Base-by-base conservation (phyloP, 2,888 invertebrate genomes). In the Empis stercorea region DNA sequence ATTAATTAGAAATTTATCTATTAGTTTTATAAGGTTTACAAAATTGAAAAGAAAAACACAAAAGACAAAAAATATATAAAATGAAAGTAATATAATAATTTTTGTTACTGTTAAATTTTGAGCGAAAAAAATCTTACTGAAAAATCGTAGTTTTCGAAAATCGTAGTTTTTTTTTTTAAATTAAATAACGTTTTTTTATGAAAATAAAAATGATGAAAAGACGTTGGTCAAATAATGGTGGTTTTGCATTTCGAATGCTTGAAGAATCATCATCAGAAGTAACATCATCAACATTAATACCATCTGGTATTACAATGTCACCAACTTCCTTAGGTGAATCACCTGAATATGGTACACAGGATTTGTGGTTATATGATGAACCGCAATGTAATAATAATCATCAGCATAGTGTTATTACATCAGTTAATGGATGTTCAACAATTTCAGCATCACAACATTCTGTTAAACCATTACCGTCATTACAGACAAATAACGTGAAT, bases 281-380 rank as follows among this genome's bases (percentile, higher is more conserved):
- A 68, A 81, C 84, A 45, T 83, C 83, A 32, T 84, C 85, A 41
- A 65, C 67, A 37, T 81, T 82, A 53, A 73, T 84, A 67, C 57
- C 64, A 38, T 76, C 80, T 58, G 80, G 80, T 53, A 80, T 83
- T 68, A 81, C 81, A 61, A 83, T 84, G 79, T 83, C 82, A 60
- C 83, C 84, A 43, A 79, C 83, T 53, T 82, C 84, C 43, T 73
- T 85, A 54, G 54, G 54, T 39, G 68, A 67, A 47, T 84, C 85
- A 55, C 80, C 84, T 16, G 84, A 85, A 57, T 84, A 84, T 65
- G 81, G 79, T 51, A 85, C 86, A 59, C 74, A 86, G 54, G 88
- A 87, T 62, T 74, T 88, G 56, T 89, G 88, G 88, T 44, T 65
- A 14, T 85, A 86, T 59, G 77, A 76, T 61, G 79, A 78, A 56